Evolutionary conservation across 2,113 vertebrate genomes (phyloP).

Genomic region (Hymenochirus boettgeri): DNA sequence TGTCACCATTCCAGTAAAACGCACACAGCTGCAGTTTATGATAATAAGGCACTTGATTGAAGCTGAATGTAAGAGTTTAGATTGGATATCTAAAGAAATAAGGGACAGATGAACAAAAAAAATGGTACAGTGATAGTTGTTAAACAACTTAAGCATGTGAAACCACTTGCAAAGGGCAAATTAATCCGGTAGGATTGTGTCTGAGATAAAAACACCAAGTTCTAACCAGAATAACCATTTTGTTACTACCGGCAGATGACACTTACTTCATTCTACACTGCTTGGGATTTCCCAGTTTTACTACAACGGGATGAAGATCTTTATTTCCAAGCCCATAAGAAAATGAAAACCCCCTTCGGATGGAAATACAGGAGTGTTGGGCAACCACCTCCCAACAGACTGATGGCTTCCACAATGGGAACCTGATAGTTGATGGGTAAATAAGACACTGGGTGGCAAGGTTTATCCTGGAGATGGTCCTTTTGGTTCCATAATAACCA

Average conservation of each 20-base stretch:
- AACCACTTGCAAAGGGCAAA: no score
- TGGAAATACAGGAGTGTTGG: constrained; percentile 11
- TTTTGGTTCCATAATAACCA: not conserved
- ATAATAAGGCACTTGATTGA: no score
- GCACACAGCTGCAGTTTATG: no score
- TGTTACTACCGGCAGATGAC: not conserved
- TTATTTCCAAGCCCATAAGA: not conserved
- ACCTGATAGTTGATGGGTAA: constrained; percentile 22
- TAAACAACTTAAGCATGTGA: no score
- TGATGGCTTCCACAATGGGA: not conserved
- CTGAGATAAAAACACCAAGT: no score
- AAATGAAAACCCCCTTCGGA: not conserved
- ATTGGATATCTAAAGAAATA: no score
- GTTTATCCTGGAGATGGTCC: not conserved
- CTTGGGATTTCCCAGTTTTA: constrained; percentile 10
- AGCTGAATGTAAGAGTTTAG: no score
- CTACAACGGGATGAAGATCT: not conserved
- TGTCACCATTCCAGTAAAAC: no score
- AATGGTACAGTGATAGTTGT: no score
- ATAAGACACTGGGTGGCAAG: not conserved
- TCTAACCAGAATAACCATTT: no score
- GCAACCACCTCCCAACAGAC: not conserved
- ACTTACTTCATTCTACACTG: not conserved
- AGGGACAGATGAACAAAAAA: no score
- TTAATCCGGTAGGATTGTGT: no score